Evolutionary conservation across 1,140 invertebrate species (phyloP), one percentile per base, ranked within the genome.

Genomic region (Lutraria rhynchaena): DNA sequence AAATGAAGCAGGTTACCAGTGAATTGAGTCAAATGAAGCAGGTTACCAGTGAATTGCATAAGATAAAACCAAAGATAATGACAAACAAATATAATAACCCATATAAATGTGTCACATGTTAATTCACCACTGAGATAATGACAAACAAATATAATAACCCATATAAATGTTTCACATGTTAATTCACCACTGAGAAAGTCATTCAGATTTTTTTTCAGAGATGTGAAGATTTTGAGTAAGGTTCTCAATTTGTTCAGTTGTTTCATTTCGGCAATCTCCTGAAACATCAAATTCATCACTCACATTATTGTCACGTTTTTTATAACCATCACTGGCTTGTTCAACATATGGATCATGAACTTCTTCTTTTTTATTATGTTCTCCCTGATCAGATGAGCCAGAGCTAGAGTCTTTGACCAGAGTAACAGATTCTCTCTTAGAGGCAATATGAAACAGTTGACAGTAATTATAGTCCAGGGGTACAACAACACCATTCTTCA

Each of bases 401-500:
- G 76, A 29, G 29, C 63, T 31, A 13, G 76, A 69, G 11, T 80
- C 63, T 7, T 55, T 69, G 11, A 80, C 65, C 0, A 80, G 9
- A 9, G 27, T 46, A n/a, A 41, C 63, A 37, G 33, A 24, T 0
- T 58, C 51, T 41, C 70, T 80, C 51, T 57, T 58, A 0, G 76
- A 80, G 9, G 65, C 76, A 24, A 80, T 35, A 31, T 80, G 76
- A 44, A 80, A 80, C 33, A 80, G 51, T 49, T 65, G 35, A 46
- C 76, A 80, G 46, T 70, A 80, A 9, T 37, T 60, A 31, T 80
- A 80, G 33, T 80, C 76, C 29, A 82, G 37, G 35, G 81, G 81
- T 9, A 82, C 71, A 13, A 61, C 81, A 9, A 82, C 49, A 7
- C 81, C 81, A 69, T 51, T 65, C 41, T 74, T 75, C 15, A 82